Evolutionary conservation across 2,113 vertebrate species (phyloP), one percentile per base, ranked within the genome.

Genomic region (Corythoichthys haematopterus): DNA sequence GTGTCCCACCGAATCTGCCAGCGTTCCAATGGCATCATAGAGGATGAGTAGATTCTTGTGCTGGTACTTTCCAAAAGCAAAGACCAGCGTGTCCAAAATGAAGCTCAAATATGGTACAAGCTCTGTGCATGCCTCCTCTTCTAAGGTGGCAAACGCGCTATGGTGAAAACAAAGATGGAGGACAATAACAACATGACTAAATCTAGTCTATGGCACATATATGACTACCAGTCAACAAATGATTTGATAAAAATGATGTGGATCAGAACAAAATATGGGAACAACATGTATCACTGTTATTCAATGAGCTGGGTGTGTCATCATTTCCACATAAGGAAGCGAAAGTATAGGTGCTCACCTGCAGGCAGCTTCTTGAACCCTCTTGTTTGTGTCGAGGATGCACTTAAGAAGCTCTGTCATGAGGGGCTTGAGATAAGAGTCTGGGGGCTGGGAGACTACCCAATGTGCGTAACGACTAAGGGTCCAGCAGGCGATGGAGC

Each of bases 31-130:
- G 70, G 96, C 96, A 1, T 98, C 96, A 0, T 98, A 98, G 52
- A 98, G 93, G 84, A 98, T 98, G 20, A 98, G 93, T 10, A 98
- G 89, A 84, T 97, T 98, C 90, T 98, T 98, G 90, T 98, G 96
- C 85, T 98, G 96, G 84, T 98, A 98, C 56, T 98, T 98, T 28
- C 96, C 94, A 0, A 98, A 98, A 40, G 96, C 95, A 5, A 97
- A 98, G 37, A 98, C 96, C 14, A 98, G 87, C 0, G 96, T 97
- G 88, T 98, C 96, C 71, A 98, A 85, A 84, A 98, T 98, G 62
- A 94, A 98, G 84, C 95, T 97, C 83, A 98, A 93, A 78, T 98
- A 98, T 0, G 96, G 95, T 1, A 98, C 96, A 72, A 98, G 90
- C 87, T 98, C 96, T 0, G 96, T 97, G 88, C 96, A 98, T 0